These are phyloP conservation scores for Phalangium opilio DNA, from an alignment of 2,888 invertebrate species.

Conservation along the genomic window DNA sequence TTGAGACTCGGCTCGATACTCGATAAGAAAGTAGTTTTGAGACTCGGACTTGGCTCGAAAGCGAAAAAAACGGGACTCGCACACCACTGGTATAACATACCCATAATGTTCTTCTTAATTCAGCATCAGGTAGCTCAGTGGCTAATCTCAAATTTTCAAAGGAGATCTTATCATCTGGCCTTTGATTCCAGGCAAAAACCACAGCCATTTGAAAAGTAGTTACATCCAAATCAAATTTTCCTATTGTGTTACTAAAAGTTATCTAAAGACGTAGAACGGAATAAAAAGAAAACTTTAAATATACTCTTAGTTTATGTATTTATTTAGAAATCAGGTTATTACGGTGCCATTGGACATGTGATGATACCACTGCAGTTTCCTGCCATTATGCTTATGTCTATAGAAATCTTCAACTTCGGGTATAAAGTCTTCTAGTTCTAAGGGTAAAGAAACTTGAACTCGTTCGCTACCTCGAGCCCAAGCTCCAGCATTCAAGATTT, in stretches of 20 bases:
- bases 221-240: constrained; percentile 91
- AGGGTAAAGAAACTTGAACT: constrained; percentile 85
- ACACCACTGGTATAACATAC: constrained; percentile 29
- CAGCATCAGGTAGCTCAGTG: constrained; percentile 90
- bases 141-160: constrained; percentile 92
- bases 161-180: constrained; percentile 79
- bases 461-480: constrained; percentile 93
- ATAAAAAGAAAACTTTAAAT: constrained; percentile 1
- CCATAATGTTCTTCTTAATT: constrained; percentile 82
- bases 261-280: constrained; percentile 42
- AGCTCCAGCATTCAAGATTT: constrained; percentile 95
- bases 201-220: constrained; percentile 99
- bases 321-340: constrained; percentile 23
- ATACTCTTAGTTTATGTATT: no score
- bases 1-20: no score
- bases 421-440: constrained; percentile 96
- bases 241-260: constrained; percentile 79
- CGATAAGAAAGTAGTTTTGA: no score
- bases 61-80: no score
- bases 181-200: constrained; percentile 95
- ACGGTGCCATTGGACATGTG: constrained; percentile 98
- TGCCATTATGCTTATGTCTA: constrained; percentile 88
- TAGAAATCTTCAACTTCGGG: constrained; percentile 99
- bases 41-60: no score
- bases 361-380: constrained; percentile 96